phyloP scores from a whole-genome alignment of 2,888 invertebrate species.

The Rhamnusium bicolor region DNA sequence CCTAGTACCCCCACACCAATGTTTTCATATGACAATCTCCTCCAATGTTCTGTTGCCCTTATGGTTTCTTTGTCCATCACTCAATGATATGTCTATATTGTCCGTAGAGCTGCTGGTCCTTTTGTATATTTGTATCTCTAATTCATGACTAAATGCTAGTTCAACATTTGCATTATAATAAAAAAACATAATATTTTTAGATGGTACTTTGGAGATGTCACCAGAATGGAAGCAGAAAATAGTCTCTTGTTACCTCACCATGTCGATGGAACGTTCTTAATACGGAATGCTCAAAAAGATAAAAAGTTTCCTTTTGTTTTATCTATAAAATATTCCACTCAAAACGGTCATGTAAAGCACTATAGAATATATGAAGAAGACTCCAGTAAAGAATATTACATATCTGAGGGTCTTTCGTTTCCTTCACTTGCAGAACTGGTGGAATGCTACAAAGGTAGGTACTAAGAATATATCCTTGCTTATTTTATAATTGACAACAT shows the following conservation, averaged over 20 bases:
- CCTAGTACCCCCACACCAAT: too few relatives aligned
- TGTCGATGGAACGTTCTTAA: neutral
- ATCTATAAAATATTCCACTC: neutral
- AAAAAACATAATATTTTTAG: neutral
- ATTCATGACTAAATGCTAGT: too few relatives aligned
- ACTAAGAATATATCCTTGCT: neutral
- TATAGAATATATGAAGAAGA: neutral
- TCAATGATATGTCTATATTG: too few relatives aligned
- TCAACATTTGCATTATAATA: too few relatives aligned
- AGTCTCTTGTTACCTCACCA: neutral
- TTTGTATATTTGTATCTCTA: too few relatives aligned
- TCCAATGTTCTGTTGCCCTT: too few relatives aligned
- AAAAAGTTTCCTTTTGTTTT: neutral
- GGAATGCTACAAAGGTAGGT: neutral
- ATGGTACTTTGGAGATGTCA: neutral
- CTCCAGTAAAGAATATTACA: neutral
- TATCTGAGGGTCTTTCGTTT: neutral
- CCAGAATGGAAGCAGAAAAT: neutral
- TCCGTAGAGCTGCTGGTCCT: too few relatives aligned
- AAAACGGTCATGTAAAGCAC: neutral
- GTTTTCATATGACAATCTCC: too few relatives aligned
- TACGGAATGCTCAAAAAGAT: neutral
- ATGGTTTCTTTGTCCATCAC: too few relatives aligned
- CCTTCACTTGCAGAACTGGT: neutral
- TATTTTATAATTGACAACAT: too few relatives aligned